phyloP scores from a whole-genome alignment of 2,797 vertebrate species.

The Harpagifer antarcticus region DNA sequence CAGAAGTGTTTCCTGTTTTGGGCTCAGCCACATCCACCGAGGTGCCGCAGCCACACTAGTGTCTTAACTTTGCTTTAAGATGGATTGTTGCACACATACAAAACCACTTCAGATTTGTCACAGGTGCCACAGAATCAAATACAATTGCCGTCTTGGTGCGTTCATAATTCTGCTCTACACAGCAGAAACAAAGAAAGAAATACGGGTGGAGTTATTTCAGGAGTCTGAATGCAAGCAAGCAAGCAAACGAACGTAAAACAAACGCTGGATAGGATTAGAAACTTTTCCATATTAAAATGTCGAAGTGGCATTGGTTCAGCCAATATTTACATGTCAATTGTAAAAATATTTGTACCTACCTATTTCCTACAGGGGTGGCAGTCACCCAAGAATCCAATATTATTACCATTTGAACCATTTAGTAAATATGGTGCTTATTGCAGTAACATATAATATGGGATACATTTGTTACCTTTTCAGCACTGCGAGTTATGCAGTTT shows the following conservation, averaged over 20 bases:
- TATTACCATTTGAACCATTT: too few relatives aligned
- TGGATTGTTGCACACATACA: constrained; percentile 5
- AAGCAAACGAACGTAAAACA: not conserved
- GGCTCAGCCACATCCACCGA: constrained; percentile 80
- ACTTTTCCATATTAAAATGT: not conserved
- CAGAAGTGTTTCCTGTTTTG: constrained; percentile 83
- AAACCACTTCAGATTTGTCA: not conserved
- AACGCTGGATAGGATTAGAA: not conserved
- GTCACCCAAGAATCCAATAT: too few relatives aligned
- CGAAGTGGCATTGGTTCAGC: not conserved
- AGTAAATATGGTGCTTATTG: too few relatives aligned
- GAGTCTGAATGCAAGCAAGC: not conserved
- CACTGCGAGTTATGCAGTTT: too few relatives aligned
- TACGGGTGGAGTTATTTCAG: not conserved
- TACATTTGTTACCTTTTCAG: too few relatives aligned
- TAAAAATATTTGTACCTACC: not conserved
- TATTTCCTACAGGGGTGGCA: not conserved
- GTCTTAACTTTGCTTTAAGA: constrained; percentile 26
- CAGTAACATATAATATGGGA: too few relatives aligned
- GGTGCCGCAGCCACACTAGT: constrained; percentile 54
- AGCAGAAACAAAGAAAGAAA: not conserved
- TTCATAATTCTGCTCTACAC: not conserved
- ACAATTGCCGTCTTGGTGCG: not conserved
- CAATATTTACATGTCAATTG: constrained; percentile 18
- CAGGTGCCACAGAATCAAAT: constrained; percentile 1